These are phyloP conservation scores for Alentia gelatinosa DNA, from an alignment of 2,888 invertebrate genomes.

Conservation along the genomic window DNA sequence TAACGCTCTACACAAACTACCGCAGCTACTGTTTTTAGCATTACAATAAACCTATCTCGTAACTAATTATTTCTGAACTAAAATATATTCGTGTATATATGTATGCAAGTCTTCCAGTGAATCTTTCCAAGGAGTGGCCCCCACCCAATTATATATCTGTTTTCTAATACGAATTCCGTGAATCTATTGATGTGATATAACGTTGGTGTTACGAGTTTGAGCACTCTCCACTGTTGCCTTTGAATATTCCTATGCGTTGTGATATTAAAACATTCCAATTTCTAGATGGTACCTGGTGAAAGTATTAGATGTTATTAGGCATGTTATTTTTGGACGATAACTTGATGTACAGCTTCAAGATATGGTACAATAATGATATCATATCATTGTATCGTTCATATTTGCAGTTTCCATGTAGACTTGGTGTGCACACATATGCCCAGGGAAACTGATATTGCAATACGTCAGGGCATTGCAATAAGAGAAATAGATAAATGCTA, in stretches of 20 bases:
- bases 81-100: background rate
- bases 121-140: background rate
- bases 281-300: background rate
- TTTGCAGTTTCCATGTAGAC: background rate
- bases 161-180: background rate
- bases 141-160: background rate
- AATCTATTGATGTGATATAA: background rate
- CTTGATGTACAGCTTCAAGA: background rate
- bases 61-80: background rate
- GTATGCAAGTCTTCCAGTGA: background rate
- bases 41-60: no score
- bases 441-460: background rate
- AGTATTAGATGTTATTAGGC: background rate
- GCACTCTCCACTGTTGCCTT: background rate
- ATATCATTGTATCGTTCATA: background rate
- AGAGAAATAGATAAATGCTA: background rate
- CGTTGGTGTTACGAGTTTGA: background rate
- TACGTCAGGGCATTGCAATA: background rate
- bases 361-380: background rate
- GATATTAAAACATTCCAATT: background rate
- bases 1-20: no score
- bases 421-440: background rate
- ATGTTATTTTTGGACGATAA: background rate
- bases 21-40: no score
- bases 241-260: background rate